Percentiles rank a stretch among this genome's conserved stretches.
Evolutionary conservation across 2,113 vertebrate genomes (phyloP).

Genomic region (Chascanopsetta lugubris): DNA sequence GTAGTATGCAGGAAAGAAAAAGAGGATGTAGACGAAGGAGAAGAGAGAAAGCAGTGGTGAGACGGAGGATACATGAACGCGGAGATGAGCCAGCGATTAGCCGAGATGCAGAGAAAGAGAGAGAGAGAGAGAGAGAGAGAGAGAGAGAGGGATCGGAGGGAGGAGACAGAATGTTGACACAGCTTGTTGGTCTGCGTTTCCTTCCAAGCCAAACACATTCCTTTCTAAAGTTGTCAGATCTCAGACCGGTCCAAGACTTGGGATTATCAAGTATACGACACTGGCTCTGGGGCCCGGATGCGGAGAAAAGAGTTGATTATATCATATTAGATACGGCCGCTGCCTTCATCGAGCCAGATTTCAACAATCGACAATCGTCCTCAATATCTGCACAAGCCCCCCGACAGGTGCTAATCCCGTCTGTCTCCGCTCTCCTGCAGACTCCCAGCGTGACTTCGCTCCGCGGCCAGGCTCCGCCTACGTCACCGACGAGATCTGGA

Average conservation of each 20-base stretch:
- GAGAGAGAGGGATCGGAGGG: constrained; percentile 40
- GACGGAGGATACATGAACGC: constrained; percentile 14
- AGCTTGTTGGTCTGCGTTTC: constrained; percentile 68
- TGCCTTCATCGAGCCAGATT: constrained; percentile 27
- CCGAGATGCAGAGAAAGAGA: constrained; percentile 21
- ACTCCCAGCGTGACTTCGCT: constrained; percentile 90
- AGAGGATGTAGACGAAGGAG: constrained; percentile 47
- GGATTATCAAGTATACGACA: constrained; percentile 57
- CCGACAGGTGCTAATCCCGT: constrained; percentile 57
- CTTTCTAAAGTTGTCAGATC: constrained; percentile 71
- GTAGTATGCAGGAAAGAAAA: constrained; percentile 19
- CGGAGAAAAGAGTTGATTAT: background rate
- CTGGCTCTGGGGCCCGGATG: constrained; percentile 41
- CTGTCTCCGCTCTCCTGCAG: constrained; percentile 74
- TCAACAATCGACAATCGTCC: constrained; percentile 34
- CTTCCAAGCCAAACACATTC: constrained; percentile 72
- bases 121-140: constrained; percentile 31
- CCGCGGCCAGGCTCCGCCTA: constrained; percentile 89
- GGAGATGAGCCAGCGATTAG: constrained; percentile 29
- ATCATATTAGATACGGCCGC: constrained; percentile 22
- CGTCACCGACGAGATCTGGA: constrained; percentile 98
- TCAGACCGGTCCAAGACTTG: constrained; percentile 57
- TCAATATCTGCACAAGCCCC: constrained; percentile 26
- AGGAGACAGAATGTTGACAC: constrained; percentile 73
- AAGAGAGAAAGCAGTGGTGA: constrained; percentile 11